Base-by-base conservation (phyloP, 2,797 vertebrate genomes). In the Sebastes taczanowskii region DNA sequence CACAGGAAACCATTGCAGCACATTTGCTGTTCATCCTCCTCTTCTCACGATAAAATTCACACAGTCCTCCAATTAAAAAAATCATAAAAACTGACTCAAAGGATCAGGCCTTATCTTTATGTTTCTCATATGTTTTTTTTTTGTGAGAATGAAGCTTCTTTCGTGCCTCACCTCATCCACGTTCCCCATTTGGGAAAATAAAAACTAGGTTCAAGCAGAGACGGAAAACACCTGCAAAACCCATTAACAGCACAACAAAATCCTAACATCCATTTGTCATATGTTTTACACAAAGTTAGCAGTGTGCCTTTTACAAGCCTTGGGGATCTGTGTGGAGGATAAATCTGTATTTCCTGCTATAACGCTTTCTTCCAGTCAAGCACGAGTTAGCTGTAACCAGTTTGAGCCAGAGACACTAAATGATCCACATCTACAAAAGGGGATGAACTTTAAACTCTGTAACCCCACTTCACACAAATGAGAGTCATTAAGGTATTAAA, bases 401-500 rank as follows among this genome's bases (percentile, higher is more conserved):
- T 74, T 80, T 38, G 10, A 75, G 34, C 34, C 73, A 67, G 49
- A 63, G 49, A 74, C 62, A 30, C 25, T 49, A 59, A 79, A 46
- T 61, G 49, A 81, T 70, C 61, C 42, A 65, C 63, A 71, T 72
- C 49, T 42, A 62, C 53, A 61, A 27, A 59, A 72, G 29, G 9
- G 2, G 64, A 30, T 58, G 53, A 79, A 84, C 80, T 86, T 88
- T 80, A 78, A 75, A 81, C 85, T 64, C 53, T 11, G 22, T 35
- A 35, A 79, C 72, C 67, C 18, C 20, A 46, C 34, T 79, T 77
- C 32, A 65, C 59, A 63, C 35, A 67, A 86, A 78, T 65, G 46
- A 66, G 75, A 88, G 77, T 69, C 73, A 81, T 85, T 68, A 74
- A 76, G 67, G 60, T 68, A 81, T 88, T 85, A 72, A 82, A 89